Base-by-base conservation (phyloP, 53 echinoderm and acorn worm species). In the Mesocentrotus franciscanus region DNA sequence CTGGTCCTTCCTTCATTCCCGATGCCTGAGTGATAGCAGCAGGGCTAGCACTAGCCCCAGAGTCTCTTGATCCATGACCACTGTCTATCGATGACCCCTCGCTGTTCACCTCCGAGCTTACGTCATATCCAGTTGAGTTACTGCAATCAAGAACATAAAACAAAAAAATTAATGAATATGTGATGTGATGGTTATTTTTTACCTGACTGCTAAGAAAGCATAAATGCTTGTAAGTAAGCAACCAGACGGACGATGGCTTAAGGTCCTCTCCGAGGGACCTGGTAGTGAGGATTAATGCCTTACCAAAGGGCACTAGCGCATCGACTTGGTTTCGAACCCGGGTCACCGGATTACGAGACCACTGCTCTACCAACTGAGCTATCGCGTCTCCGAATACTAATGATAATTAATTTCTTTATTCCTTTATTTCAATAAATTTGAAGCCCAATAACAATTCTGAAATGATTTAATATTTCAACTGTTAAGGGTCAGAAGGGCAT, bases 11-110 rank as follows among this genome's bases (percentile, higher is more conserved):
- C 83, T 93, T 93, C 68, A 30, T 61, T 59, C 71, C 36, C 61
- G 90, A 71, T 4, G 83, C 56, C 61, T 96, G 96, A 20, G 91
- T 87, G 61, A 96, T 94, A 72, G 96, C 96, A 39, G 74, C 95
- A 30, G 96, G 95, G 71, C 95, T 95, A 55, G 95, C 95, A 78
- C 96, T 97, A 24, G 97, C 96, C 35, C 95, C 96, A 32, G 99
- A 98, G 79, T 95, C 97, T 15, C 96, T 95, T 1, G 97, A 97
- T 39, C 99, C 97, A 87, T 97, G 97, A 35, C 99, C 99, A 84
- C 99, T 99, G 95, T 99, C 99, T 68, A 97, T 97, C 22, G 98
- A 97, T 71, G 99, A 99, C 2, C 97, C 97, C 42, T 99, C 99
- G 26, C 98, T 98, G 97, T 97, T 98, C 57, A 94, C 97, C 95